A percentile compares a stretch with the other conserved stretches of the same genome.
These are phyloP conservation scores for Lagria hirta DNA, from an alignment of 2,888 invertebrate genomes.

Conservation along the genomic window DNA sequence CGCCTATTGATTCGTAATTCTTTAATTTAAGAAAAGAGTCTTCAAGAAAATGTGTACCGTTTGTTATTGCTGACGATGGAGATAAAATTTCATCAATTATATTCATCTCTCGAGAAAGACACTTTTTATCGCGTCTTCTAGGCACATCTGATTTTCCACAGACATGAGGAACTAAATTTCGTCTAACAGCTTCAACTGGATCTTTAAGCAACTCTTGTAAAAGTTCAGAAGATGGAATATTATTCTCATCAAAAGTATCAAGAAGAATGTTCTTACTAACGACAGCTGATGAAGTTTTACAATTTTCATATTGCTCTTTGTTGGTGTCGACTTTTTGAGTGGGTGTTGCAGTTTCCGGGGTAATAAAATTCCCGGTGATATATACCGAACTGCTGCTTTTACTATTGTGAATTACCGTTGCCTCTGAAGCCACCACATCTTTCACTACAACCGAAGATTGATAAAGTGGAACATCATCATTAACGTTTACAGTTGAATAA, in stretches of 20 bases:
- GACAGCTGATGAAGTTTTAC: too few relatives aligned
- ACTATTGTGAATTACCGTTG: conserved; percentile 12
- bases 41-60: conserved; percentile 62
- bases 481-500: conserved; percentile 74
- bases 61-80: conserved; percentile 56
- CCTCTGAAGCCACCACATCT: conserved; percentile 48
- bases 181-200: conserved; percentile 75
- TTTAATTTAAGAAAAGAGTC: conserved; percentile 65
- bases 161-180: conserved; percentile 75
- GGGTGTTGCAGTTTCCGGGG: conserved; percentile 14
- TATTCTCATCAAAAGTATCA: conserved; percentile 31
- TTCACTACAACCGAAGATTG: conserved; percentile 74
- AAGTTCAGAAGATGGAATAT: conserved; percentile 42
- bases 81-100: conserved; percentile 56
- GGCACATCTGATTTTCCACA: conserved; percentile 64
- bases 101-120: conserved; percentile 4
- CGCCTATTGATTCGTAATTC: conserved; percentile 49
- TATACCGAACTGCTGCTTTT: conserved; percentile 50
- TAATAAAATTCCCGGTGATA: conserved; percentile 48
- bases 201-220: conserved; percentile 64
- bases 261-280: conserved; percentile 7
- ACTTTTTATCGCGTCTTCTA: conserved; percentile 49
- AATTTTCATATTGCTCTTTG: conserved; percentile 26
- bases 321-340: conserved; percentile 16
- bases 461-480: conserved; percentile 68